A percentile compares a stretch with the other conserved stretches of the same genome.
phyloP scores from a whole-genome alignment of 2,797 vertebrate genomes.

The Coluber constrictor region DNA sequence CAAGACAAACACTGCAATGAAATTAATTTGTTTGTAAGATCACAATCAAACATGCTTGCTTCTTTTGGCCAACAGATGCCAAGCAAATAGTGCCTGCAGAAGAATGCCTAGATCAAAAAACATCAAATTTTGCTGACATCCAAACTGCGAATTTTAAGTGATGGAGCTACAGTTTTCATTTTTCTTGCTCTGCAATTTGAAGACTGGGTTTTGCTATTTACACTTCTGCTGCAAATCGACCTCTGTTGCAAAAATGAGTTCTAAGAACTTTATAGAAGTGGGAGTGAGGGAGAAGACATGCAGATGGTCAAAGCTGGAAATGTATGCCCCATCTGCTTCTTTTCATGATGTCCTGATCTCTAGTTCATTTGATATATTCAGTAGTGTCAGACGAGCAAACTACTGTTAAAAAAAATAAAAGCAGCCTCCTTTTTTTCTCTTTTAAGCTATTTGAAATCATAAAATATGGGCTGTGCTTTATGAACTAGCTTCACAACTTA shows the following conservation, averaged over 20 bases:
- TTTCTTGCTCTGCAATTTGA: slow-evolving; percentile 61
- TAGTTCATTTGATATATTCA: slow-evolving; percentile 35
- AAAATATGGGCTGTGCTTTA: slow-evolving; percentile 9
- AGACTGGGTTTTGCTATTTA: slow-evolving; percentile 69
- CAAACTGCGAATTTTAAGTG: slow-evolving; percentile 65
- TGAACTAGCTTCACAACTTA: background rate
- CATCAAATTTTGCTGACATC: slow-evolving; percentile 61
- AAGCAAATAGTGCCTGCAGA: slow-evolving; percentile 59
- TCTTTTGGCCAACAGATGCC: slow-evolving; percentile 36
- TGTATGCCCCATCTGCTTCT: slow-evolving; percentile 77
- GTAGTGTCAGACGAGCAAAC: slow-evolving; percentile 26
- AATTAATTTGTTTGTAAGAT: background rate
- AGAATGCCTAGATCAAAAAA: slow-evolving; percentile 54
- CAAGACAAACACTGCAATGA: background rate
- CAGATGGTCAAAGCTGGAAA: slow-evolving; percentile 78
- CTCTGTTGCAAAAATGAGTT: slow-evolving; percentile 72
- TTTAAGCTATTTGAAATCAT: slow-evolving; percentile 45
- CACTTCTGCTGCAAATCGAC: slow-evolving; percentile 61
- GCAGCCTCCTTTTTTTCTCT: slow-evolving; percentile 10
- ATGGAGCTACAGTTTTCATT: slow-evolving; percentile 61
- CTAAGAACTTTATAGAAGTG: slow-evolving; percentile 66
- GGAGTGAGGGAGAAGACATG: slow-evolving; percentile 60
- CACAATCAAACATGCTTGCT: slow-evolving; percentile 43
- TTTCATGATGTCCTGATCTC: slow-evolving; percentile 49
- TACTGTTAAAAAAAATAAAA: slow-evolving; percentile 41